These are phyloP conservation scores for Nemotelus nigrinus DNA, from an alignment of 2,888 invertebrate genomes.

Conservation along the genomic window DNA sequence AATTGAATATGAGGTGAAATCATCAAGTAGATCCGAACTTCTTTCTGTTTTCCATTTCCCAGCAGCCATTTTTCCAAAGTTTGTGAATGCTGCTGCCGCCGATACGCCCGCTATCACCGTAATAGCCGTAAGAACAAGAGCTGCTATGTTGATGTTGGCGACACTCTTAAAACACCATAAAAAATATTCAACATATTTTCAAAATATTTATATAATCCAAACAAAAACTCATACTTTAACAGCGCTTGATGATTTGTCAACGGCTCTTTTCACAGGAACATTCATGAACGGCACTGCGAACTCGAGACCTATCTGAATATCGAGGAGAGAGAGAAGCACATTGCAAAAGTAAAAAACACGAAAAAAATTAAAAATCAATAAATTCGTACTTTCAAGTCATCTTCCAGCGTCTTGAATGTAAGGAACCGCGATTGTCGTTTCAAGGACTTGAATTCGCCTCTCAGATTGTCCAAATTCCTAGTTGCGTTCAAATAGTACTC, in stretches of 20 bases:
- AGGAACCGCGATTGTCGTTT: conserved; percentile 41
- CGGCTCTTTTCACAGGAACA: conserved; percentile 67
- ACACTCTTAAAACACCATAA: conserved; percentile 56
- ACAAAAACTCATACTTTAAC: conserved; percentile 18
- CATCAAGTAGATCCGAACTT: background rate
- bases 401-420: conserved; percentile 43
- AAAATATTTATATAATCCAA: background rate
- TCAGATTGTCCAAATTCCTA: background rate
- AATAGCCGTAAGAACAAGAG: conserved; percentile 68
- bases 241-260: conserved; percentile 58
- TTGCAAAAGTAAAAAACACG: background rate
- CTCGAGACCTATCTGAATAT: conserved; percentile 68
- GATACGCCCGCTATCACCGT: conserved; percentile 67
- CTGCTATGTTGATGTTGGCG: conserved; percentile 69
- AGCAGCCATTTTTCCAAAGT: background rate
- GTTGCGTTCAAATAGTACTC: conserved; percentile 23
- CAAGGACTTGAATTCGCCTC: conserved; percentile 26
- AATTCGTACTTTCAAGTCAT: conserved; percentile 44
- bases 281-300: conserved; percentile 71
- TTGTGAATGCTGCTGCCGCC: conserved; percentile 52
- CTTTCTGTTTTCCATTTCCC: background rate
- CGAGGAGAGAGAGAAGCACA: conserved; percentile 36
- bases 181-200: background rate
- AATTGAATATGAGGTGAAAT: conserved; percentile 9
- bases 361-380: background rate